Conservation (phyloP, 2,888 invertebrate species). For the Apomyelois bistriatella region DNA sequence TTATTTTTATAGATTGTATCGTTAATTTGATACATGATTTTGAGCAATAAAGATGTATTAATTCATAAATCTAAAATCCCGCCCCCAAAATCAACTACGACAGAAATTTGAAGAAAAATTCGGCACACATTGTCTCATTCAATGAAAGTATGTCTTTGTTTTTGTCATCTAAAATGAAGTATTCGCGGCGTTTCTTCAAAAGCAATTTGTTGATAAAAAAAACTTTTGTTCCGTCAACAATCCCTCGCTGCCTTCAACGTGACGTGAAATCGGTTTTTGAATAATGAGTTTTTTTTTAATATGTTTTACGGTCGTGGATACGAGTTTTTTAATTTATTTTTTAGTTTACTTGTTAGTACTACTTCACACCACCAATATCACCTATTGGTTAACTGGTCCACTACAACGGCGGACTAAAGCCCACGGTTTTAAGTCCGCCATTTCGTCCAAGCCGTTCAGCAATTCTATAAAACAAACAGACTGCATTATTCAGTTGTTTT, state of each 20-base stretch:
- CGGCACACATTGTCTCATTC: neutral
- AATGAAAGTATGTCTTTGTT: conserved; percentile 3
- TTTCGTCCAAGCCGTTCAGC: too few relatives aligned
- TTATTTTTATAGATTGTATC: too few relatives aligned
- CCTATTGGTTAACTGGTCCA: too few relatives aligned
- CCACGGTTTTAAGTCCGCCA: too few relatives aligned
- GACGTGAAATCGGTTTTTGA: neutral
- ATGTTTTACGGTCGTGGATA: too few relatives aligned
- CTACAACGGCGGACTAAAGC: too few relatives aligned
- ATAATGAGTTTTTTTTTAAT: neutral
- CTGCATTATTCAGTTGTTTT: too few relatives aligned
- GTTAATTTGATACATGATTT: too few relatives aligned
- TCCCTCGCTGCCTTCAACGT: neutral
- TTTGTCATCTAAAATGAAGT: neutral
- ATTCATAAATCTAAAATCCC: too few relatives aligned
- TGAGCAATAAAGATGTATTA: too few relatives aligned
- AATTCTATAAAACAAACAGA: too few relatives aligned
- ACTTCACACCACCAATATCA: too few relatives aligned
- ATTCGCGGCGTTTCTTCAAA: neutral
- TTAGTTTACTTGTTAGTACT: neutral
- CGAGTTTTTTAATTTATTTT: neutral
- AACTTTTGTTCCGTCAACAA: neutral
- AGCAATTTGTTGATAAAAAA: conserved; percentile 11
- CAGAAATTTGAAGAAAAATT: neutral
- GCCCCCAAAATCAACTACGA: neutral